These are phyloP conservation scores for Neelides sp. DNA, from an alignment of 1,140 invertebrate species.

Conservation along the genomic window DNA sequence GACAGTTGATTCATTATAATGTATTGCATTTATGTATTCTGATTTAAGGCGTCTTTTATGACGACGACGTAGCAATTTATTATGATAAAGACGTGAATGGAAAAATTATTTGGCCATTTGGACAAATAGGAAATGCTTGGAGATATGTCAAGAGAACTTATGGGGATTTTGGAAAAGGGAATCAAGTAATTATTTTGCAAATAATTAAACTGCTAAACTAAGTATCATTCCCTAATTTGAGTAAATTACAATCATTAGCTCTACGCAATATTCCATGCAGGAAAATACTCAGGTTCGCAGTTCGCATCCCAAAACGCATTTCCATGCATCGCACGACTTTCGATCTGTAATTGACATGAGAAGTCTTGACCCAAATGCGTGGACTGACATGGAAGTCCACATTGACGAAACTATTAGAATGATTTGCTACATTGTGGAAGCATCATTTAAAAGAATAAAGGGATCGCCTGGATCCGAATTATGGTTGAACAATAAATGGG, in stretches of 20 bases:
- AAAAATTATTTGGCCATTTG: background rate
- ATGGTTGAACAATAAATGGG: background rate
- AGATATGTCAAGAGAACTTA: slow-evolving; percentile 3
- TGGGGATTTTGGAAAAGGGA: slow-evolving; percentile 1
- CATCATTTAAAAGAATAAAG: background rate
- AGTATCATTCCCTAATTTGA: too few relatives aligned
- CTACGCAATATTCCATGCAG: slow-evolving; percentile 3
- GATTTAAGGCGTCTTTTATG: too few relatives aligned
- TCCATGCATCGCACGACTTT: background rate
- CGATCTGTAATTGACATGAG: background rate
- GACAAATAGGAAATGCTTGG: slow-evolving; percentile 1
- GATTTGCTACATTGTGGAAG: slow-evolving; percentile 1
- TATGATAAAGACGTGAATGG: slow-evolving; percentile 1
- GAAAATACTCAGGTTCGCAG: background rate
- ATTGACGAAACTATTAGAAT: background rate
- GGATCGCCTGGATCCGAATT: background rate
- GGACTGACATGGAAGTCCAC: background rate
- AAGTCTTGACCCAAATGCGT: background rate
- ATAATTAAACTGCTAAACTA: too few relatives aligned
- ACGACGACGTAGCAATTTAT: slow-evolving; percentile 6
- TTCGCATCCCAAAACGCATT: slow-evolving; percentile 1
- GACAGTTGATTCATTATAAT: too few relatives aligned
- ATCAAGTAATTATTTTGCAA: background rate
- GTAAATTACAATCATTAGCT: too few relatives aligned
- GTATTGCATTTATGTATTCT: too few relatives aligned